Percentiles rank a stretch among this genome's conserved stretches.
These are phyloP conservation scores for Sabatieria punctata DNA, from an alignment of 2,888 invertebrate species.

Conservation along the genomic window DNA sequence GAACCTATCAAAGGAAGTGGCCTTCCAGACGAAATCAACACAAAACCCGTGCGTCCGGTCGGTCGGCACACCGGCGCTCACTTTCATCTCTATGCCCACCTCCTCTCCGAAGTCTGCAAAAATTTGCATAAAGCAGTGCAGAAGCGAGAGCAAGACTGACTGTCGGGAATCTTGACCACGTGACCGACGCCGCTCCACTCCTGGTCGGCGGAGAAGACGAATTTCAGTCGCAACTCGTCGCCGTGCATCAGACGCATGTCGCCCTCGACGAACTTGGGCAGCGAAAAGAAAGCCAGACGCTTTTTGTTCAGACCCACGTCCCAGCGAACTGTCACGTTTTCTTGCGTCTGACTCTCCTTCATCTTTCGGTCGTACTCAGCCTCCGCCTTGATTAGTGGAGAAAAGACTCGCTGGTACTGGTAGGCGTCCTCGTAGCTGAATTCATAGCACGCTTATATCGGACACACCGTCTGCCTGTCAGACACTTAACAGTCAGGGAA, in stretches of 20 bases:
- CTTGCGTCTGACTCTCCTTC: slow-evolving; percentile 95
- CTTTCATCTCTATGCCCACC: slow-evolving; percentile 86
- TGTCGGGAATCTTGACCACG: slow-evolving; percentile 56
- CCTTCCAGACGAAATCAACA: slow-evolving; percentile 98
- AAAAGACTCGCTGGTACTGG: slow-evolving; percentile 95
- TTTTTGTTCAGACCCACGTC: slow-evolving; percentile 96
- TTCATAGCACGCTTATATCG: too few species aligned
- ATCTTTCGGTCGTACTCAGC: slow-evolving; percentile 93
- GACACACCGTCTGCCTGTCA: too few species aligned
- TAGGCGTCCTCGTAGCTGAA: slow-evolving; percentile 90
- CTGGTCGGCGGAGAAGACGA: slow-evolving; percentile 22
- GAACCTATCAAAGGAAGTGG: slow-evolving; percentile 84
- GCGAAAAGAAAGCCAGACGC: slow-evolving; percentile 85
- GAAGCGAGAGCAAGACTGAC: slow-evolving; percentile 27
- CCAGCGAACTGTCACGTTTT: slow-evolving; percentile 95
- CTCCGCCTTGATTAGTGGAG: slow-evolving; percentile 85
- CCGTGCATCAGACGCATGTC: slow-evolving; percentile 97
- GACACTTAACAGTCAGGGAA: too few species aligned
- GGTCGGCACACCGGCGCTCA: slow-evolving; percentile 71
- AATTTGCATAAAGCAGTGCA: neutral
- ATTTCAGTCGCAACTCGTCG: slow-evolving; percentile 79
- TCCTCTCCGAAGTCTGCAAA: slow-evolving; percentile 72
- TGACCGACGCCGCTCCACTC: slow-evolving; percentile 91
- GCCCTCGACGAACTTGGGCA: slow-evolving; percentile 85
- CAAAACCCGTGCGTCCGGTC: slow-evolving; percentile 89